These are phyloP conservation scores for Myopa tessellatipennis DNA, from an alignment of 2,888 invertebrate species.

Conservation along the genomic window DNA sequence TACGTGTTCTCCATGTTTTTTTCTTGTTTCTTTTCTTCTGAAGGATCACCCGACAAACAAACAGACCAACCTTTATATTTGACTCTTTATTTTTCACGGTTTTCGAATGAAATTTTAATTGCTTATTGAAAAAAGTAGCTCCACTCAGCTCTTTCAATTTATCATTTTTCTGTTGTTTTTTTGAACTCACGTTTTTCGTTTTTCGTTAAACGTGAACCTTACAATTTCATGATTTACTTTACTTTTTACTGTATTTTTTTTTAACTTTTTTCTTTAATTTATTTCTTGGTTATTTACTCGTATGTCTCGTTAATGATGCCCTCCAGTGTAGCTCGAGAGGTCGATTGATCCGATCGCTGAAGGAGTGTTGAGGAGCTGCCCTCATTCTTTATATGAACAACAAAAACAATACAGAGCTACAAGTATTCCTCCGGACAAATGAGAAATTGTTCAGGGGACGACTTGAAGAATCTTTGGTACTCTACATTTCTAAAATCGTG, in stretches of 20 bases:
- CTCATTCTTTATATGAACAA: too few species aligned
- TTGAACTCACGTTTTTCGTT: conserved; percentile 5
- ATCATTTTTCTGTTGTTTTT: background rate
- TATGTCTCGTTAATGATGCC: background rate
- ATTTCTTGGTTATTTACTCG: too few species aligned
- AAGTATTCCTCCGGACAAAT: too few species aligned
- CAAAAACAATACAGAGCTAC: too few species aligned
- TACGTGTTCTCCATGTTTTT: background rate
- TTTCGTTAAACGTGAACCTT: conserved; percentile 19
- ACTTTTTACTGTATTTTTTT: background rate
- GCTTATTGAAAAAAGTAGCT: background rate
- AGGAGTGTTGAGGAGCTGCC: background rate
- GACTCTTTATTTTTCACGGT: background rate
- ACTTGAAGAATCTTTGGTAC: too few species aligned
- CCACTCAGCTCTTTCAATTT: background rate
- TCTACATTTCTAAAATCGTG: too few species aligned
- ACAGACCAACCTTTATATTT: background rate
- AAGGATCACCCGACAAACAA: background rate
- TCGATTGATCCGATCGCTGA: background rate
- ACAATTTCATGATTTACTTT: background rate
- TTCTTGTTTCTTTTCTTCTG: background rate
- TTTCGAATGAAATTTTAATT: conserved; percentile 1
- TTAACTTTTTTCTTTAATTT: too few species aligned
- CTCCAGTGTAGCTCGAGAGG: background rate
- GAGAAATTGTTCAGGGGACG: too few species aligned